Conservation (phyloP, 37 sponge, comb jelly and placozoan species). For the Haliclona indistincta region DNA sequence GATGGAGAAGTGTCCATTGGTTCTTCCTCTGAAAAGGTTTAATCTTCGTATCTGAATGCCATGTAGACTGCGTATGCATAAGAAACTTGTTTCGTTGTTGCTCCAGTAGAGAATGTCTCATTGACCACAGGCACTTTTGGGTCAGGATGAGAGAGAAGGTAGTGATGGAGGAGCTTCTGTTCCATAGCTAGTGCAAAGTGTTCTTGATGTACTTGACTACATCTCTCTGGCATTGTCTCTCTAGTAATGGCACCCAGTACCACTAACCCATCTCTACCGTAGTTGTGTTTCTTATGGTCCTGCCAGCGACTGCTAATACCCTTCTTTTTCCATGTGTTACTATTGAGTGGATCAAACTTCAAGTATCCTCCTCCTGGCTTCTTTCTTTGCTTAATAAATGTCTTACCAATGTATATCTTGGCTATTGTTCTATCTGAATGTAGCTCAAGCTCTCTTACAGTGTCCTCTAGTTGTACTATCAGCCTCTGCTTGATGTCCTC, state of each 20-base stretch:
- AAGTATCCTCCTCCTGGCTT: not conserved
- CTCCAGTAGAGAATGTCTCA: not conserved
- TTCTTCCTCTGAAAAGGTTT: no score
- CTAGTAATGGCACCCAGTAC: not conserved
- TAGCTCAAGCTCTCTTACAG: not conserved
- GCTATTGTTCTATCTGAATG: not conserved
- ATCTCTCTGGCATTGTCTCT: not conserved
- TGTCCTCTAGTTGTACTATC: not conserved
- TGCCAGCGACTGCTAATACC: slow-evolving; percentile 4
- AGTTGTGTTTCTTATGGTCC: not conserved
- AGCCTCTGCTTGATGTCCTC: not conserved
- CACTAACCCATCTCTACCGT: slow-evolving; percentile 7
- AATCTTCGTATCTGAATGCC: no score
- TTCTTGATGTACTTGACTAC: not conserved
- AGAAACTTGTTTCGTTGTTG: no score
- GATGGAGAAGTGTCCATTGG: no score
- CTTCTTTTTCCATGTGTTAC: not conserved
- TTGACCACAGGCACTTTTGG: not conserved
- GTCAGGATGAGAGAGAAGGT: not conserved
- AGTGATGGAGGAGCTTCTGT: not conserved
- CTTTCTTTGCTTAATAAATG: not conserved
- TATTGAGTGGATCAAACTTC: not conserved
- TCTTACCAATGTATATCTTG: slow-evolving; percentile 8
- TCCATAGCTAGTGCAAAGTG: slow-evolving; percentile 3
- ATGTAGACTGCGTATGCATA: not conserved